Base-by-base conservation (phyloP, 2,888 invertebrate genomes). In the Glaucopsyche alexis region DNA sequence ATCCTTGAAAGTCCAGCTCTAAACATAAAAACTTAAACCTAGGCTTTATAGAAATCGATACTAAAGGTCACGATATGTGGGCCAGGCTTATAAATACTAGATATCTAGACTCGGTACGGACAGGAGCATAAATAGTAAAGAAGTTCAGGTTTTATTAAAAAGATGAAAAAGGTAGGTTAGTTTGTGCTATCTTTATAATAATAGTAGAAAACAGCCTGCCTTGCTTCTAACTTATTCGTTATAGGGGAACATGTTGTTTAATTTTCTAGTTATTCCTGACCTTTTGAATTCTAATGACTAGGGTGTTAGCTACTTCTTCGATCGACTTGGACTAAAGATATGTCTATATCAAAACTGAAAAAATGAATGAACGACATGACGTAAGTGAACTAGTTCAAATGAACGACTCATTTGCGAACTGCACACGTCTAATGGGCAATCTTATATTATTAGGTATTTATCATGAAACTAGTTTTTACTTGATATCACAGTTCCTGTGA, bases 61-160 rank as follows among this genome's bases (percentile, higher is more conserved):
- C 47, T 47, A 60, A 60, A 60, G 60, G 60, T 29, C 29, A 29
- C 60, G 29, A 13, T 29, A 29, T 60, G 60, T 60, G 29, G 60
- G 60, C 13, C 60, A 11, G 60, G 29, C 60, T 60, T 38, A 38
- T 60, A 60, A 60, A 60, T 60, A 60, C 29, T 60, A 60, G 50
- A 50, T 7, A 50, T 50, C 50, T 60, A 60, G 14, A 60, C 60
- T 49, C 9, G 38, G 29, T 29, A n/a, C 55, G 55, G 9, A 55
- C 4, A 55, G 49, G 7, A 52, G 9, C n/a, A 19, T 55, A 5
- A 19, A 55, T 55, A 19, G 19, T 55, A 55, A 19, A 55, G 19
- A 11, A 55, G 55, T 55, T 47, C 47, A 42, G 47, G 47, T 47
- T 19, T 55, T 55, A n/a, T 52, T 52, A 8, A 52, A 14, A 52